These are phyloP conservation scores for Sarcophaga carnaria DNA, from an alignment of 2,888 invertebrate genomes.

Conservation along the genomic window DNA sequence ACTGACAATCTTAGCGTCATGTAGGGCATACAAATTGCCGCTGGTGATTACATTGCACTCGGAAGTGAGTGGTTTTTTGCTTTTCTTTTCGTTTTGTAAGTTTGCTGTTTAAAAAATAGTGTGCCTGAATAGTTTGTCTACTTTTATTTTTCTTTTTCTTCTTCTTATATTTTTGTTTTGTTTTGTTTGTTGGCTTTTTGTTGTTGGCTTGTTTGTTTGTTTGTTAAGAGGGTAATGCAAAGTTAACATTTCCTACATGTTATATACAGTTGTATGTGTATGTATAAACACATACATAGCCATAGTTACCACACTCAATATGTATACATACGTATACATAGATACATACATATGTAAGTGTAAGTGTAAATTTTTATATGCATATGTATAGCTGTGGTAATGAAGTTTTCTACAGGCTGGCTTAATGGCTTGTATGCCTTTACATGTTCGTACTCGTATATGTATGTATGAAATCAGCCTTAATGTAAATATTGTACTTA, in stretches of 20 bases:
- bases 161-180: constrained; percentile 20
- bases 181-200: background rate
- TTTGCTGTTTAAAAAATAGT: constrained; percentile 36
- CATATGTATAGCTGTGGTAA: constrained; percentile 46
- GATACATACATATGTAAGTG: background rate
- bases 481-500: constrained; percentile 61
- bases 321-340: background rate
- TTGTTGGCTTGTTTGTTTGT: constrained; percentile 16
- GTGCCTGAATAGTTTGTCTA: constrained; percentile 35
- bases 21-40: constrained; percentile 64
- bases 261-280: constrained; percentile 12
- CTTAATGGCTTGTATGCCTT: constrained; percentile 16
- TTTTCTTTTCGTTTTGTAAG: constrained; percentile 38
- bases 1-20: constrained; percentile 26
- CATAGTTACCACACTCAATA: constrained; percentile 1
- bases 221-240: constrained; percentile 74
- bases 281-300: background rate
- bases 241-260: constrained; percentile 69
- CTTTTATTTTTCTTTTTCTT: constrained; percentile 18
- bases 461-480: constrained; percentile 25
- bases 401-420: constrained; percentile 42
- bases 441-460: constrained; percentile 14
- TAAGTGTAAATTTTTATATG: constrained; percentile 11
- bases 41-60: constrained; percentile 75
- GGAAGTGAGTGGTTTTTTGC: constrained; percentile 72